These are phyloP conservation scores for Clunio marinus DNA, from an alignment of 2,888 invertebrate species.

Conservation along the genomic window DNA sequence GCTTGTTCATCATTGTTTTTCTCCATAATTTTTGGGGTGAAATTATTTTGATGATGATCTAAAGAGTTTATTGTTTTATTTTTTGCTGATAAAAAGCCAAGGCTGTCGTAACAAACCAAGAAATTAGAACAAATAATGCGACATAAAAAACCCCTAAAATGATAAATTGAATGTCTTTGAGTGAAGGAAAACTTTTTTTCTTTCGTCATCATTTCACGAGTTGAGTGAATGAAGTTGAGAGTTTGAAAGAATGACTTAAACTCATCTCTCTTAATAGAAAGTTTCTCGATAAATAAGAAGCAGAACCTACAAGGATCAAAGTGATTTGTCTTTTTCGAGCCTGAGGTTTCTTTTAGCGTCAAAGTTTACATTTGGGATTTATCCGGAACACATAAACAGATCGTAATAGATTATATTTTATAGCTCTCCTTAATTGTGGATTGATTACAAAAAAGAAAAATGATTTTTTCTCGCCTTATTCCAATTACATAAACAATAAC, in stretches of 20 bases:
- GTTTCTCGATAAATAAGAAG: not conserved
- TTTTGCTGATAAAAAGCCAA: no score
- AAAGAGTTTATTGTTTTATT: no score
- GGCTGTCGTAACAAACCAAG: not conserved
- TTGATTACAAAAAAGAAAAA: no score
- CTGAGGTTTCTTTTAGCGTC: no score
- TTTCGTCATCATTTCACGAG: no score
- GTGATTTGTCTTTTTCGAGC: not conserved
- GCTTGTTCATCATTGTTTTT: no score
- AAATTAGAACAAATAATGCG: not conserved
- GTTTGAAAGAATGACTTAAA: no score
- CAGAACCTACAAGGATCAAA: not conserved
- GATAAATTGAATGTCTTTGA: not conserved
- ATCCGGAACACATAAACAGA: not conserved
- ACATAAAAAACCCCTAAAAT: not conserved
- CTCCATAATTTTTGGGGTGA: not conserved
- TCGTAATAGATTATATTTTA: no score
- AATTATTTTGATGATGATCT: not conserved
- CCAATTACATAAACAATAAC: no score
- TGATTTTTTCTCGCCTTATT: no score
- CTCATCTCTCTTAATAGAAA: no score
- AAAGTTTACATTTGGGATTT: constrained; percentile 6
- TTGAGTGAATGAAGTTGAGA: not conserved
- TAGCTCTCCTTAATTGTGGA: no score
- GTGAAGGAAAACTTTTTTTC: not conserved